phyloP scores from a whole-genome alignment of 2,113 vertebrate species.

The Anguilla japonica region DNA sequence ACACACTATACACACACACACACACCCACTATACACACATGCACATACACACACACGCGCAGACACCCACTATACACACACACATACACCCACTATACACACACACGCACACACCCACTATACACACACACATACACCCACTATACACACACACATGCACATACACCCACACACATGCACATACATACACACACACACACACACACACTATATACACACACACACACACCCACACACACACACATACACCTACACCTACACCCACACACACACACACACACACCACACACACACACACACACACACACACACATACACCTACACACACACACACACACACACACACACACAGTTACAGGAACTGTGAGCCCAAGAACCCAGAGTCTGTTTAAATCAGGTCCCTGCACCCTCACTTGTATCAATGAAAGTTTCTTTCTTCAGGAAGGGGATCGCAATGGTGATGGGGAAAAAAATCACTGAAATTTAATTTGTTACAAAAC shows the following conservation, averaged over 20 bases:
- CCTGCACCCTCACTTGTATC: constrained; percentile 10
- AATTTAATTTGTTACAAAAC: too few species aligned
- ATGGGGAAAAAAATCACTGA: too few species aligned
- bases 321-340: not conserved
- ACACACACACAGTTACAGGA: constrained; percentile 21
- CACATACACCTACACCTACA: too few species aligned
- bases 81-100: too few species aligned
- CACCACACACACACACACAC: not conserved
- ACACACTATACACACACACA: too few species aligned
- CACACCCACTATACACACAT: too few species aligned
- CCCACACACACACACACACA: not conserved
- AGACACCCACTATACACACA: too few species aligned
- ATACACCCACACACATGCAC: not conserved
- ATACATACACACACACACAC: not conserved
- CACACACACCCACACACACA: too few species aligned
- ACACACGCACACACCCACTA: not conserved
- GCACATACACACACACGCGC: not conserved
- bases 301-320: too few species aligned
- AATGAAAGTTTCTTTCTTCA: constrained; percentile 22
- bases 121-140: too few species aligned
- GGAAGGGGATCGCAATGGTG: not conserved
- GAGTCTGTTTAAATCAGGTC: not conserved
- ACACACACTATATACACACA: too few species aligned
- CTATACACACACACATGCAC: not conserved
- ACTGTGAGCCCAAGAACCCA: constrained; percentile 15